A percentile compares a stretch with the other conserved stretches of the same genome.
Evolutionary conservation across 1,140 invertebrate genomes (phyloP).

Genomic region (Dendrolimus punctatus): DNA sequence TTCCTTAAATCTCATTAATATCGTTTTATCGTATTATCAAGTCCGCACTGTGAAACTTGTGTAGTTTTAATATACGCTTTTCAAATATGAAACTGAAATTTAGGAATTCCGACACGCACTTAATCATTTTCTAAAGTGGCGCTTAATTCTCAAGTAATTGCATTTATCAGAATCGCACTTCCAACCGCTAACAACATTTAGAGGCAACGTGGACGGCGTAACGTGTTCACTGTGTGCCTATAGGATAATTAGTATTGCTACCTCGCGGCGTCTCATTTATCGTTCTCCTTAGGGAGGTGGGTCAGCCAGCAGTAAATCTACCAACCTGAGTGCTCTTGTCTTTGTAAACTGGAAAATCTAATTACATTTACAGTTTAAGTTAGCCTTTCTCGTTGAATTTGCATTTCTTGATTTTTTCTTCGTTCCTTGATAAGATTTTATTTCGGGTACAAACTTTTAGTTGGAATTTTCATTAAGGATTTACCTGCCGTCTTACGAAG

Average conservation of each 20-base stretch:
- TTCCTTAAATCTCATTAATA: no score
- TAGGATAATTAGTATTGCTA: conserved; percentile 70
- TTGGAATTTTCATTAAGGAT: conserved; percentile 10
- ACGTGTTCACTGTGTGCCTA: conserved; percentile 50
- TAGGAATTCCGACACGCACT: no score
- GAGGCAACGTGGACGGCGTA: conserved; percentile 34
- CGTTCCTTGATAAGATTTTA: conserved; percentile 37
- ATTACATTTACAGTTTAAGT: conserved; percentile 68
- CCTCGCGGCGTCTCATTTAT: conserved; percentile 65
- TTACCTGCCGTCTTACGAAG: background rate
- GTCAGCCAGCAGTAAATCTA: conserved; percentile 65
- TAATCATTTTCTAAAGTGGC: no score
- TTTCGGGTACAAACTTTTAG: conserved; percentile 17
- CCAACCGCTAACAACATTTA: conserved; percentile 56
- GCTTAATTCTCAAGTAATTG: conserved; percentile 13
- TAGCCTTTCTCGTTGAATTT: conserved; percentile 54
- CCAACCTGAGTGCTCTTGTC: conserved; percentile 59
- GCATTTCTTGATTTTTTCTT: conserved; percentile 57
- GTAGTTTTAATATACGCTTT: no score
- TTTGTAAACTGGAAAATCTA: conserved; percentile 69
- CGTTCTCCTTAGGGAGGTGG: conserved; percentile 55
- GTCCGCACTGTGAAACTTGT: no score
- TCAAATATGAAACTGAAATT: no score
- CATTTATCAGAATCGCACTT: conserved; percentile 44
- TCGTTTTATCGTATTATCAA: no score